Evolutionary conservation across 2,888 invertebrate species (phyloP).

Genomic region (Phasia obesa): DNA sequence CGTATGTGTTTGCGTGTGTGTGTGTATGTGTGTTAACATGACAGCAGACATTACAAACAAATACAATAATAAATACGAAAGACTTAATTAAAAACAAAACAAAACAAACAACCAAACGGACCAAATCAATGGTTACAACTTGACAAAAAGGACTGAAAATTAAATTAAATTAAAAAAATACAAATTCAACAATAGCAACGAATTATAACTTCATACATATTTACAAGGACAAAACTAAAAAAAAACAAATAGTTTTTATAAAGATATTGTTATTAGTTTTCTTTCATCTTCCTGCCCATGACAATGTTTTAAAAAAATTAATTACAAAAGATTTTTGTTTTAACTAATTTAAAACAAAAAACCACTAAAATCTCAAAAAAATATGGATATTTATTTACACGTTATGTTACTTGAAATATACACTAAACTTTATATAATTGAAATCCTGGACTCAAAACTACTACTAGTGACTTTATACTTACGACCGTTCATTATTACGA

Average conservation of each 20-base stretch:
- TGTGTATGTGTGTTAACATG: constrained; percentile 43
- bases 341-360: too few relatives aligned
- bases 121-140: constrained; percentile 55
- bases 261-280: background rate
- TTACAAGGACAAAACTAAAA: constrained; percentile 22
- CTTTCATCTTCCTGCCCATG: too few relatives aligned
- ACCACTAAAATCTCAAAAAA: too few relatives aligned
- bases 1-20: constrained; percentile 10
- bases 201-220: constrained; percentile 21
- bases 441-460: background rate
- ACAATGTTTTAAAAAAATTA: background rate
- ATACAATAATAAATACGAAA: constrained; percentile 45
- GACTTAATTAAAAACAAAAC: constrained; percentile 27
- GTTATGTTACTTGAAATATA: too few relatives aligned
- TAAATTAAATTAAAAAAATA: constrained; percentile 11
- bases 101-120: constrained; percentile 42
- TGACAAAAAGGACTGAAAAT: constrained; percentile 47
- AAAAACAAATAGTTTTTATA: background rate
- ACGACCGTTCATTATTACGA: background rate
- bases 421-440: too few relatives aligned
- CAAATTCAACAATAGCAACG: constrained; percentile 64
- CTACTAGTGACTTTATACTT: background rate
- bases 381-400: too few relatives aligned
- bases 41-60: constrained; percentile 53
- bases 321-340: background rate